Conservation (phyloP, 2,888 invertebrate genomes). For the Scaeva pyrastri region DNA sequence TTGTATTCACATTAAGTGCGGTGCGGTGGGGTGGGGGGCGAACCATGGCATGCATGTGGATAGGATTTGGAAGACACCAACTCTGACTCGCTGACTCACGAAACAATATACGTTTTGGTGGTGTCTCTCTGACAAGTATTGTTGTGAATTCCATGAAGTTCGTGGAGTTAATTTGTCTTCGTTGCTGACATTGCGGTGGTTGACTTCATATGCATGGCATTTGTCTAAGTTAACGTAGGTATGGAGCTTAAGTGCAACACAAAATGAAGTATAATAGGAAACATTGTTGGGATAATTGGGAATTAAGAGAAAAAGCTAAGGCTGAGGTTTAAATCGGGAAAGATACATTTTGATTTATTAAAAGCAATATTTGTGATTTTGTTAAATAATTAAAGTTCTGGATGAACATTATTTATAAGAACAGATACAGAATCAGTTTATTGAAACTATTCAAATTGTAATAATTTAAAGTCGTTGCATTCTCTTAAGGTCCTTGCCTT, state of each 20-base stretch:
- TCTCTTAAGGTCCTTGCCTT: too few relatives aligned
- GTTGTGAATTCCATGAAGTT: slow-evolving; percentile 59
- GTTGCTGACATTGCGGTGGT: slow-evolving; percentile 27
- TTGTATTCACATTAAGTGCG: slow-evolving; percentile 32
- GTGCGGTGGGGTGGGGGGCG: too few relatives aligned
- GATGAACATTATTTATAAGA: too few relatives aligned
- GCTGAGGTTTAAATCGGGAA: background rate
- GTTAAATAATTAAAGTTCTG: too few relatives aligned
- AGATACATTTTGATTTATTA: background rate
- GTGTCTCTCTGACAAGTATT: slow-evolving; percentile 25
- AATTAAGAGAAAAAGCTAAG: background rate
- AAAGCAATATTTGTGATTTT: background rate
- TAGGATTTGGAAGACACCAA: slow-evolving; percentile 8
- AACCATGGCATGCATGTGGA: background rate
- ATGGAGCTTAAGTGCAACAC: background rate
- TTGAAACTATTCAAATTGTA: too few relatives aligned
- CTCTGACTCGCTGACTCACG: slow-evolving; percentile 23
- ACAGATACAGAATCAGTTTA: too few relatives aligned
- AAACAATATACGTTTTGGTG: slow-evolving; percentile 41
- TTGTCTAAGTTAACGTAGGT: background rate
- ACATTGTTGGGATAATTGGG: background rate
- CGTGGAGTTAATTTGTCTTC: slow-evolving; percentile 61
- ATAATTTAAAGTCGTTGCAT: too few relatives aligned
- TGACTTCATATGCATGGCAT: slow-evolving; percentile 12
- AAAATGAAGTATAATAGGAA: background rate